These are phyloP conservation scores for Orthonychiurus folsomi DNA, from an alignment of 2,888 invertebrate genomes.

Conservation along the genomic window DNA sequence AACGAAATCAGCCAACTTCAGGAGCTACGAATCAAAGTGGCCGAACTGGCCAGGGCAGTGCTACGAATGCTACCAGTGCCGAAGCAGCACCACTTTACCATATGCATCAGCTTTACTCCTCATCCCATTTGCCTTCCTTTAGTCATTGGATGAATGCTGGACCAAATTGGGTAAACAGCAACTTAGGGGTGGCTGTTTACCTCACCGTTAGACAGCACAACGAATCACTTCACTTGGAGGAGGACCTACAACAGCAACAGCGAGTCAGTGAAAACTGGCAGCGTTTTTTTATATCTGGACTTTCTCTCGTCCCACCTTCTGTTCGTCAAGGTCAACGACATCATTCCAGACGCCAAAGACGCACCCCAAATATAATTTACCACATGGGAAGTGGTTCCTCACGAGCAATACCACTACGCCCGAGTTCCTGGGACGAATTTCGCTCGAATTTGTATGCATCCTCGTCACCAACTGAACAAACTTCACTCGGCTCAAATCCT, in stretches of 20 bases:
- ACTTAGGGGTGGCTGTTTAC: slow-evolving; percentile 29
- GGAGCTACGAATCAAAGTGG: slow-evolving; percentile 4
- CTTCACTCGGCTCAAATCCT: background rate
- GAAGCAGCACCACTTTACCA: background rate
- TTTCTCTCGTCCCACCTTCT: slow-evolving; percentile 28
- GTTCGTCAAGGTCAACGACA: slow-evolving; percentile 27
- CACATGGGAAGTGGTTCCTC: background rate
- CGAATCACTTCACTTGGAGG: slow-evolving; percentile 5
- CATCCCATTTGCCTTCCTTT: slow-evolving; percentile 7
- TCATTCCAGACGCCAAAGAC: slow-evolving; percentile 1
- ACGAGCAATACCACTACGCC: background rate
- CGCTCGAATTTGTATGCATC: background rate
- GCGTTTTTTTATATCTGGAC: slow-evolving; percentile 28
- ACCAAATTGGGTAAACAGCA: slow-evolving; percentile 28
- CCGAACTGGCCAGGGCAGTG: background rate
- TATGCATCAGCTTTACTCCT: background rate
- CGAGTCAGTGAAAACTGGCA: slow-evolving; percentile 28
- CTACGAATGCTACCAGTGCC: background rate
- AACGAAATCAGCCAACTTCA: background rate
- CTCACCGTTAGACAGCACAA: slow-evolving; percentile 27
- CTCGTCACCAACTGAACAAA: background rate
- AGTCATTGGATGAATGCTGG: slow-evolving; percentile 21
- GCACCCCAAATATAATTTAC: slow-evolving; percentile 2
- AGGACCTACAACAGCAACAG: background rate
- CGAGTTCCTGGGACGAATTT: background rate